Evolutionary conservation across 2,888 invertebrate species (phyloP).

Genomic region (Leptinotarsa tumamoca): DNA sequence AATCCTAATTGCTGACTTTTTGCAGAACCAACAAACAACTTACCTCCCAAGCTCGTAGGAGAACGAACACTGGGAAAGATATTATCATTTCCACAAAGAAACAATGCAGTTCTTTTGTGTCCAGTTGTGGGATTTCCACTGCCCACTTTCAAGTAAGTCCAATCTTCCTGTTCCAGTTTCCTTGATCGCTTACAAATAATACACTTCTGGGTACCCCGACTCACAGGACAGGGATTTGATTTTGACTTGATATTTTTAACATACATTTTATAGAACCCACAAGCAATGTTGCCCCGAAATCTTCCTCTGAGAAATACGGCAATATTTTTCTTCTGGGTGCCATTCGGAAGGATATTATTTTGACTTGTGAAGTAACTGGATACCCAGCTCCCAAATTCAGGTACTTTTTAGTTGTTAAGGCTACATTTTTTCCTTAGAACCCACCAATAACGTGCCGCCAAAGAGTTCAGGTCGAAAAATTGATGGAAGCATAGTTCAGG

Average conservation of each 20-base stretch:
- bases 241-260: slow-evolving; percentile 7
- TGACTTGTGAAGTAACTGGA: slow-evolving; percentile 78
- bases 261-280: slow-evolving; percentile 69
- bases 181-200: too few relatives aligned
- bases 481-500: slow-evolving; percentile 69
- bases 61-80: slow-evolving; percentile 72
- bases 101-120: slow-evolving; percentile 75
- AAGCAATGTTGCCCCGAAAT: slow-evolving; percentile 73
- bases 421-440: slow-evolving; percentile 69
- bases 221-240: slow-evolving; percentile 6
- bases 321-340: slow-evolving; percentile 67
- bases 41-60: slow-evolving; percentile 67
- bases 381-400: slow-evolving; percentile 72
- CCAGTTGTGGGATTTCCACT: slow-evolving; percentile 78
- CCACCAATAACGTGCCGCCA: slow-evolving; percentile 76
- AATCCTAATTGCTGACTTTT: slow-evolving; percentile 59
- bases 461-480: slow-evolving; percentile 66
- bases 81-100: slow-evolving; percentile 68
- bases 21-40: slow-evolving; percentile 68
- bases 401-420: slow-evolving; percentile 27
- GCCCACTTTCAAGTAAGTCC: slow-evolving; percentile 80
- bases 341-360: slow-evolving; percentile 62
- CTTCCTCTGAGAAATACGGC: slow-evolving; percentile 66
- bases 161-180: neutral
- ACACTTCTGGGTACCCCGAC: slow-evolving; percentile 4